Evolutionary conservation across 2,797 vertebrate species (phyloP), one percentile per base, ranked within the genome.

Genomic region (Manis pentadactyla): DNA sequence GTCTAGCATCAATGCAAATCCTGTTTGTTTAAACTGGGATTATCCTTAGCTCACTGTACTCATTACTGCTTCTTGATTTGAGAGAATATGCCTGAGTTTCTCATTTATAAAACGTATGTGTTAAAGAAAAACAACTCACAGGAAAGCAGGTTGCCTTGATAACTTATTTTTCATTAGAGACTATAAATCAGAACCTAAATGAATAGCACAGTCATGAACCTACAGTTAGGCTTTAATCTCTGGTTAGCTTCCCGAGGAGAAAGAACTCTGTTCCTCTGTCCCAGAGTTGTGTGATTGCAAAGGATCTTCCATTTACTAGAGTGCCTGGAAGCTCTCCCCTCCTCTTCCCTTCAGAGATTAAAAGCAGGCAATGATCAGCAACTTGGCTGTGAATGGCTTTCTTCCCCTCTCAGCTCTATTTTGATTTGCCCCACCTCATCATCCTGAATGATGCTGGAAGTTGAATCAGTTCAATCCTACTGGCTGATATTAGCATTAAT

Each of bases 21-120:
- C 59, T 46, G 31, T 93, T 93, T 93, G 74, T 93, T 94, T 93
- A 86, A 89, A 93, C 31, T 14, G 34, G 82, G 63, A 90, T 91
- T 59, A 94, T 84, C 46, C 55, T 90, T 78, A 49, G 57, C 34
- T 96, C 42, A 29, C 68, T 49, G 39, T 71, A 82, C n/a, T 83
- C 23, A 53, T 31, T 83, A 61, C 34, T 61, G 86, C 34, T 87
- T 66, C 75, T 27, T 64, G 69, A 87, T 85, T 49, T 66, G 61
- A 93, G 66, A 86, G 82, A 87, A 59, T 63, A 63, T 12, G 4
- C 34, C 61, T 53, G 55, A 77, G 7, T 63, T 73, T 87, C 34
- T 83, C 75, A 71, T 69, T 84, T 75, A 71, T 79, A 68, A 87
- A 91, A 78, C 57, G 7, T 31, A 34, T 9, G 12, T 63, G 19